Conservation (phyloP, 35 echinoderm and acorn worm species). For the Heliocidaris erythrogramma region DNA sequence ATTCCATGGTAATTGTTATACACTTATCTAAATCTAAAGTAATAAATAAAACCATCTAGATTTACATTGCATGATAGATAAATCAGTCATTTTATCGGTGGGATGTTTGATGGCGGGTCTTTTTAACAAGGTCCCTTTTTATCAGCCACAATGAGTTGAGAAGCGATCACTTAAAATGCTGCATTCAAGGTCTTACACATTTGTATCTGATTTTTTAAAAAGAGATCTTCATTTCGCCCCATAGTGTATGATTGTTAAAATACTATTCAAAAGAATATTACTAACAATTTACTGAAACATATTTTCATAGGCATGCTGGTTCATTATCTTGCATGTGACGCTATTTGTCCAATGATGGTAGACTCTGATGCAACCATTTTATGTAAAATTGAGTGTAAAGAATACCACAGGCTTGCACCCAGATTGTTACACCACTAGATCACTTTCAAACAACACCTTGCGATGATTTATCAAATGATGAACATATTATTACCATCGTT, state of each 20-base stretch:
- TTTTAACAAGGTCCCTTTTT: background rate
- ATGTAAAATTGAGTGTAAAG: no score
- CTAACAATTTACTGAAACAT: background rate
- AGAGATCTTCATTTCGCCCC: background rate
- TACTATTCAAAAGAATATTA: background rate
- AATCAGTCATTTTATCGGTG: conserved; percentile 17
- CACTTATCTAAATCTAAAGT: background rate
- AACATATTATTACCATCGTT: background rate
- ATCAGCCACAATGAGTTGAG: background rate
- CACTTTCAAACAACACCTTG: background rate
- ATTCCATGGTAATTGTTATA: background rate
- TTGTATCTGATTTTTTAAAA: no score
- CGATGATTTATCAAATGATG: background rate
- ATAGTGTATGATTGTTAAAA: background rate
- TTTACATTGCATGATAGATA: conserved; percentile 30
- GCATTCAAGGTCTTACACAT: background rate
- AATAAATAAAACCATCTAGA: conserved; percentile 26
- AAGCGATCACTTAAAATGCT: background rate
- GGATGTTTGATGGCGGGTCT: background rate
- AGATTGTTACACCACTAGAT: background rate
- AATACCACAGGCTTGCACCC: no score
- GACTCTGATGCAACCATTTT: background rate
- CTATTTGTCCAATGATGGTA: background rate
- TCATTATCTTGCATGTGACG: background rate
- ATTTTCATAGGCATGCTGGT: background rate